Evolutionary conservation across 2,797 vertebrate species (phyloP).

Genomic region (Fundulus diaphanus): DNA sequence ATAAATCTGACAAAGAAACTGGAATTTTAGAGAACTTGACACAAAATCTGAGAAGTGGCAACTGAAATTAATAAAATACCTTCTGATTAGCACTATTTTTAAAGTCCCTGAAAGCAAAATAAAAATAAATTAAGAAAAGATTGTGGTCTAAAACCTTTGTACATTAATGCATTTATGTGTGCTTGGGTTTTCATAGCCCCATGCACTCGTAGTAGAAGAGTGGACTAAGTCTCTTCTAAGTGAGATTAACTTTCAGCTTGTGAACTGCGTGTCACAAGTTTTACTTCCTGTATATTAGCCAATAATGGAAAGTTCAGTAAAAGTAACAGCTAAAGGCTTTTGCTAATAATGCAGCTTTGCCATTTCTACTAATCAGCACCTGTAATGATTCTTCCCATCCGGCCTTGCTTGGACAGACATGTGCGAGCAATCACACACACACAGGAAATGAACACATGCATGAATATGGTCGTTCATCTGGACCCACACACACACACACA

Average conservation of each 20-base stretch:
- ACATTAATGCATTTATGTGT: not conserved
- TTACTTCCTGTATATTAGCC: slow-evolving; percentile 75
- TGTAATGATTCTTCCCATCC: slow-evolving; percentile 33
- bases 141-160: not conserved
- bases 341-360: slow-evolving; percentile 38
- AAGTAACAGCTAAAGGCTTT: slow-evolving; percentile 52
- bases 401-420: slow-evolving; percentile 16
- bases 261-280: slow-evolving; percentile 66
- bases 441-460: slow-evolving; percentile 8
- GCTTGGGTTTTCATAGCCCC: slow-evolving; percentile 9
- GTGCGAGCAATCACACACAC: not conserved
- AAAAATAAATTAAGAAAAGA: not conserved
- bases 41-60: no score
- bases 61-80: no score
- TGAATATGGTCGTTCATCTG: not conserved
- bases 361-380: slow-evolving; percentile 25
- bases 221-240: slow-evolving; percentile 35
- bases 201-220: slow-evolving; percentile 8
- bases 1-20: not conserved
- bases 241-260: slow-evolving; percentile 63
- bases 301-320: slow-evolving; percentile 68
- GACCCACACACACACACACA: not conserved
- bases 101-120: not conserved
- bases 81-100: not conserved
- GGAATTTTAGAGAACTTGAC: not conserved